Evolutionary conservation across 2,797 vertebrate species (phyloP).

Genomic region (Rhinophrynus dorsalis): DNA sequence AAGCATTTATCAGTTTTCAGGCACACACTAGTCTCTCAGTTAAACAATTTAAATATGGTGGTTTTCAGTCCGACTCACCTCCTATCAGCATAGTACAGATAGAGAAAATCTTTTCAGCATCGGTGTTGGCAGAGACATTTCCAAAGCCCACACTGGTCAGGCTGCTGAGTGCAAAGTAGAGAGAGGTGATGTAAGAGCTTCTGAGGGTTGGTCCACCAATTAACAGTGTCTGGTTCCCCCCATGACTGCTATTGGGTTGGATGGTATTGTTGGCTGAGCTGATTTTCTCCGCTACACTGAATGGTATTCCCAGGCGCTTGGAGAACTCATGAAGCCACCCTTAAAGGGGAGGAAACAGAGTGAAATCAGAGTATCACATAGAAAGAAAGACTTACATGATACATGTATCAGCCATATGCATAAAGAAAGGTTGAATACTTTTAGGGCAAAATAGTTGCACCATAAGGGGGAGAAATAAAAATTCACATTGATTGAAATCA

Average conservation of each 20-base stretch:
- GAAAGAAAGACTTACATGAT: no score
- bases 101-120: conserved; percentile 52
- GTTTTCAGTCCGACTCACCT: conserved; percentile 27
- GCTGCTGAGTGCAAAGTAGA: conserved; percentile 52
- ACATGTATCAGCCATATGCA: no score
- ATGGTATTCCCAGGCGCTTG: conserved; percentile 44
- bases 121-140: conserved; percentile 52
- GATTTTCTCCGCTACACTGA: not conserved
- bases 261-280: conserved; percentile 5
- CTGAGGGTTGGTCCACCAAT: conserved; percentile 42
- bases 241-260: conserved; percentile 17
- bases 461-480: no score
- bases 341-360: conserved; percentile 9
- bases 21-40: not conserved
- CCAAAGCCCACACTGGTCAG: conserved; percentile 53
- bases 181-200: conserved; percentile 51
- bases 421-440: no score
- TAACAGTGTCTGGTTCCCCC: conserved; percentile 49
- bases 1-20: not conserved
- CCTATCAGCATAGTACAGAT: conserved; percentile 52
- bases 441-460: no score
- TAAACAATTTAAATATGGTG: not conserved
- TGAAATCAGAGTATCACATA: not conserved
- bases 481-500: no score
- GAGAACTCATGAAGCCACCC: conserved; percentile 50